Percentiles rank a stretch among this genome's conserved stretches.
These are phyloP conservation scores for Chymomyza procnemis DNA, from an alignment of 2,888 invertebrate genomes.

Conservation along the genomic window DNA sequence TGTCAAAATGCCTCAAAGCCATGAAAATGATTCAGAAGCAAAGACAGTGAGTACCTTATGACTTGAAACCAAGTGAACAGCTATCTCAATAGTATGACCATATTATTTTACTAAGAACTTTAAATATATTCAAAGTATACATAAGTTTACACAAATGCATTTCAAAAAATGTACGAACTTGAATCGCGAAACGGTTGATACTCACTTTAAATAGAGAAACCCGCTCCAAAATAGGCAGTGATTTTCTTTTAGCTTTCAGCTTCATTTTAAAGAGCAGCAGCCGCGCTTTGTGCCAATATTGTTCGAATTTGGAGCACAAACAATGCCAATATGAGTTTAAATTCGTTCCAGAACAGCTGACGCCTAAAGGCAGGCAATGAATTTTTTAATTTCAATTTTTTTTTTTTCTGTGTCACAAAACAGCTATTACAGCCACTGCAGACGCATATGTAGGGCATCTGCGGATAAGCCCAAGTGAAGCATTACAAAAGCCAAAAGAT, in stretches of 20 bases:
- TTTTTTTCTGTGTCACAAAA: background rate
- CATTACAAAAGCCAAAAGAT: slow-evolving; percentile 10
- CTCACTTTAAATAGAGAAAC: too few species aligned
- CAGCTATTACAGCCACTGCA: background rate
- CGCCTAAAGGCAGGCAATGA: background rate
- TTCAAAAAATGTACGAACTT: too few species aligned
- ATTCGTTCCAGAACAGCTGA: background rate
- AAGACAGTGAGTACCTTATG: too few species aligned
- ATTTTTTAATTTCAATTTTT: background rate
- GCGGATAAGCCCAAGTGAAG: slow-evolving; percentile 22
- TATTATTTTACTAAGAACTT: too few species aligned
- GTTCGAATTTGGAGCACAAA: background rate
- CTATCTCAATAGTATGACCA: too few species aligned
- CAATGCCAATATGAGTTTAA: background rate
- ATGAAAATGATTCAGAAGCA: too few species aligned
- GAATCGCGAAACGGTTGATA: too few species aligned
- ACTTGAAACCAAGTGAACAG: too few species aligned
- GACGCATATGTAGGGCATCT: background rate
- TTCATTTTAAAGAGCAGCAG: too few species aligned
- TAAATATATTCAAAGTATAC: too few species aligned
- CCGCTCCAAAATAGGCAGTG: background rate
- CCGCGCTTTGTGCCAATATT: background rate
- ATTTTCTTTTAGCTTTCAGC: background rate
- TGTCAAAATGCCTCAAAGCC: too few species aligned
- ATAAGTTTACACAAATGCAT: too few species aligned